A percentile compares a stretch with the other conserved stretches of the same genome.
Conservation (phyloP, 2,888 invertebrate species). For the Drosophila pseudotakahashii region DNA sequence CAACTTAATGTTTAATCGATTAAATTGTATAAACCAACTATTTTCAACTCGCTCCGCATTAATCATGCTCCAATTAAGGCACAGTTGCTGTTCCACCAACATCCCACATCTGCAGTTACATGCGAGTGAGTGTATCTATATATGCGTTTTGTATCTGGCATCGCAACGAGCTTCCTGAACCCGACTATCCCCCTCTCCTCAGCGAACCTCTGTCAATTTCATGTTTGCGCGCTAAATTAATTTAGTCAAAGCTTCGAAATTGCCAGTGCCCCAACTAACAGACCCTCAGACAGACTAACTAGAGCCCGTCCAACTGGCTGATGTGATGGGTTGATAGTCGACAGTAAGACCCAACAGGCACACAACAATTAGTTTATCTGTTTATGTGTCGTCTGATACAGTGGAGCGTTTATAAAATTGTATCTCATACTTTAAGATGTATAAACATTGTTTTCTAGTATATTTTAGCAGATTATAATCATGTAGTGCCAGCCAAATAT, state of each 20-base stretch:
- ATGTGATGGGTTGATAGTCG: constrained; percentile 38
- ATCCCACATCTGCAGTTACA: constrained; percentile 24
- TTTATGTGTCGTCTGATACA: constrained; percentile 14
- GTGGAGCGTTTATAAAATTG: neutral
- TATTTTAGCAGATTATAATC: no score
- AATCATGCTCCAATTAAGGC: constrained; percentile 58
- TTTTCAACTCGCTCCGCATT: constrained; percentile 47
- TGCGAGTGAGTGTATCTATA: constrained; percentile 17
- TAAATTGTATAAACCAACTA: constrained; percentile 54
- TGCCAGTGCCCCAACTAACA: constrained; percentile 31
- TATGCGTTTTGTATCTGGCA: constrained; percentile 7
- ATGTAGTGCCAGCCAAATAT: no score
- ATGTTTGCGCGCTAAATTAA: constrained; percentile 76
- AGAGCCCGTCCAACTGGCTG: constrained; percentile 16
- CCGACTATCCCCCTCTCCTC: neutral
- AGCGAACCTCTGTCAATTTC: constrained; percentile 58
- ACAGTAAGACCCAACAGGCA: constrained; percentile 35
- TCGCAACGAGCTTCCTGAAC: constrained; percentile 10
- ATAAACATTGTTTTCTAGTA: no score
- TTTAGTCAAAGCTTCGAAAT: constrained; percentile 72
- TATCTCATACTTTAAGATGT: neutral
- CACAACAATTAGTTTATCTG: constrained; percentile 37
- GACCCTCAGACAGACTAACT: constrained; percentile 37
- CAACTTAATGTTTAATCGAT: constrained; percentile 61
- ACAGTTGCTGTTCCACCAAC: constrained; percentile 26